Conservation (phyloP, 2,888 invertebrate species). For the Aphodius sticticus region DNA sequence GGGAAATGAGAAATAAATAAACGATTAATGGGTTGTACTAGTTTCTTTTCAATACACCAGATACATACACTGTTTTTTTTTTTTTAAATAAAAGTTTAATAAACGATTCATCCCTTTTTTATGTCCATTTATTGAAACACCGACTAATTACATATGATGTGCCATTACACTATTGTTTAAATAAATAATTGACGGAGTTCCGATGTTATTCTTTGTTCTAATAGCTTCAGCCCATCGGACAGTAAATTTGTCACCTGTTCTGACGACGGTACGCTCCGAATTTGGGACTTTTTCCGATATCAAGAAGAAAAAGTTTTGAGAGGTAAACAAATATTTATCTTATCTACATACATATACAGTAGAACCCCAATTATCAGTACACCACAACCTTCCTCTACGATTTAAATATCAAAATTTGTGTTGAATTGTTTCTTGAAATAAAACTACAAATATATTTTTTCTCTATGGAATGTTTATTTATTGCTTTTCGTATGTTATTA, state of each 20-base stretch:
- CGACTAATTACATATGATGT: slow-evolving; percentile 29
- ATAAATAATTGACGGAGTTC: slow-evolving; percentile 36
- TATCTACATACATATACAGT: neutral
- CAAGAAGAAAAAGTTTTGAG: slow-evolving; percentile 94
- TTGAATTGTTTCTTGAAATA: neutral
- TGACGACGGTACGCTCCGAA: slow-evolving; percentile 97
- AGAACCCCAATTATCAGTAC: neutral
- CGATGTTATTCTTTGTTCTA: slow-evolving; percentile 43
- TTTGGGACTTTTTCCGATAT: slow-evolving; percentile 98
- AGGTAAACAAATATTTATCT: slow-evolving; percentile 61
- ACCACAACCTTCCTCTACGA: slow-evolving; percentile 7
- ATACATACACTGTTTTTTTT: slow-evolving; percentile 46
- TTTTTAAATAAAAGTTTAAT: slow-evolving; percentile 30
- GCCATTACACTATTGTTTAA: slow-evolving; percentile 36
- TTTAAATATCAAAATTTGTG: neutral
- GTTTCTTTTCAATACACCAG: slow-evolving; percentile 45
- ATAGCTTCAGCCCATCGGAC: slow-evolving; percentile 98
- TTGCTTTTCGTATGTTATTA: too few relatives aligned
- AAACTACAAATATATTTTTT: slow-evolving; percentile 6
- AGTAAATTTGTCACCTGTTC: slow-evolving; percentile 99
- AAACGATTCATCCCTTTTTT: slow-evolving; percentile 16
- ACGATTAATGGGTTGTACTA: slow-evolving; percentile 37
- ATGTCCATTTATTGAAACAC: neutral
- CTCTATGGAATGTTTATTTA: neutral
- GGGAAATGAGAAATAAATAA: slow-evolving; percentile 22